A percentile compares a stretch with the other conserved stretches of the same genome.
Conservation (phyloP, 2,888 invertebrate genomes). For the Crematogaster levior region DNA sequence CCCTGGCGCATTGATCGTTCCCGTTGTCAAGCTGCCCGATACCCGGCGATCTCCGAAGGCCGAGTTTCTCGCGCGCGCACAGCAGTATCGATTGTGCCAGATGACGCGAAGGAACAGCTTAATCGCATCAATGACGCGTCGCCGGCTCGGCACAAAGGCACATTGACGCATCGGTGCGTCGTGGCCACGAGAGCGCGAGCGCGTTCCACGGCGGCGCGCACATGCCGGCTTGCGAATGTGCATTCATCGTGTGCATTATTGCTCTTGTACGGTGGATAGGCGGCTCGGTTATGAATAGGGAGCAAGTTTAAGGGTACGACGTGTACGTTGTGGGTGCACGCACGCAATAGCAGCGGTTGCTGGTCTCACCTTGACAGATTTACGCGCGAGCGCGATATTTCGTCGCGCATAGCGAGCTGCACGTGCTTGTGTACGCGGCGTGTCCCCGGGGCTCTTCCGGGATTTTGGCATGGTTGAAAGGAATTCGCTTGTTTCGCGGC, state of each 20-base stretch:
- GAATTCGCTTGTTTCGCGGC: background rate
- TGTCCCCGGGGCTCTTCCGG: no score
- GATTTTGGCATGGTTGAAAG: background rate
- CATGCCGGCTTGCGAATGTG: slow-evolving; percentile 66
- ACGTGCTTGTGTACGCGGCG: background rate
- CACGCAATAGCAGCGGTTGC: slow-evolving; percentile 44
- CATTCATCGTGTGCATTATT: slow-evolving; percentile 75
- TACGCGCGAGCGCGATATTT: slow-evolving; percentile 69
- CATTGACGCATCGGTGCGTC: slow-evolving; percentile 30
- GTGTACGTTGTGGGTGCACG: slow-evolving; percentile 50
- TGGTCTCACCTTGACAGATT: slow-evolving; percentile 71
- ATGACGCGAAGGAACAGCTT: slow-evolving; percentile 58
- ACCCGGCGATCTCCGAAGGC: background rate
- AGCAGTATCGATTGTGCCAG: slow-evolving; percentile 40
- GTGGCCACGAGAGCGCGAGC: slow-evolving; percentile 46
- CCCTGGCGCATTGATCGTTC: background rate
- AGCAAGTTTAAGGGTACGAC: slow-evolving; percentile 78
- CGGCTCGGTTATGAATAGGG: slow-evolving; percentile 77
- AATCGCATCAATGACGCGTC: slow-evolving; percentile 62
- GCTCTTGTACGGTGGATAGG: slow-evolving; percentile 63
- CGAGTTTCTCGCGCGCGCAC: background rate
- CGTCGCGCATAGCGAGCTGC: slow-evolving; percentile 20
- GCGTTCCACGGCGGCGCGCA: slow-evolving; percentile 33
- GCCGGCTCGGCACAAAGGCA: slow-evolving; percentile 28
- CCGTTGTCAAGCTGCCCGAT: background rate